Base-by-base conservation (phyloP, 2,113 vertebrate genomes). In the Charadrius vociferus region DNA sequence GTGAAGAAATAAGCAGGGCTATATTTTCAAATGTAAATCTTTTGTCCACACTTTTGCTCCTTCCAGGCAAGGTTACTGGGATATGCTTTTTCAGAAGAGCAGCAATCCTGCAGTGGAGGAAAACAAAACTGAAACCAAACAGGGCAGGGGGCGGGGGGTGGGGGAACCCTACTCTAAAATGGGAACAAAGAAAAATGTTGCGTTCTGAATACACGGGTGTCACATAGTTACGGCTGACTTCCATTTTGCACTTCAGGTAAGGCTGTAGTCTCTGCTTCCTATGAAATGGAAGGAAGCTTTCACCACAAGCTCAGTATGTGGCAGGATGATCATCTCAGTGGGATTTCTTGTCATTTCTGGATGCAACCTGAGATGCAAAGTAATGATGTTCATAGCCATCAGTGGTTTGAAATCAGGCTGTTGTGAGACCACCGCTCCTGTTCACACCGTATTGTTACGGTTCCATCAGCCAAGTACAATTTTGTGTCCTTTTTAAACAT, bases 91-190 rank as follows among this genome's bases (percentile, higher is more conserved):
- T 70, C 39, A 52, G 50, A 88, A 90, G 9, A 66, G 45, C 53
- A 71, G 45, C 53, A 66, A 56, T 2, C 2, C 34, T 62, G 41
- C 27, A 58, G 37, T 47, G 13, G 85, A 81, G 34, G 14, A 80
- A 81, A 90, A 70, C 30, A 86, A 80, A 86, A 75, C 0, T 67
- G 11, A 68, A 86, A 83, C 4, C 2, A 43, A 92, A 17, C 0
- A 2, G 14, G 6, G 1, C 0, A 7, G 23, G 3, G 14, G 6
- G 1, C 0, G 8, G 23, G 41, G 6, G 14, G 10, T 39, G 14
- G 14, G n/a, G 36, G 21, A 39, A 37, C 9, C 8, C 10, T 55
- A 81, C 59, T 70, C 32, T 50, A 61, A 78, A 82, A 52, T 12
- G 12, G 13, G 27, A 3, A 37, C 9, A 62, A 74, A 71, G 14